Conservation (phyloP, 2,113 vertebrate species). For the Grammomys surdaster region DNA sequence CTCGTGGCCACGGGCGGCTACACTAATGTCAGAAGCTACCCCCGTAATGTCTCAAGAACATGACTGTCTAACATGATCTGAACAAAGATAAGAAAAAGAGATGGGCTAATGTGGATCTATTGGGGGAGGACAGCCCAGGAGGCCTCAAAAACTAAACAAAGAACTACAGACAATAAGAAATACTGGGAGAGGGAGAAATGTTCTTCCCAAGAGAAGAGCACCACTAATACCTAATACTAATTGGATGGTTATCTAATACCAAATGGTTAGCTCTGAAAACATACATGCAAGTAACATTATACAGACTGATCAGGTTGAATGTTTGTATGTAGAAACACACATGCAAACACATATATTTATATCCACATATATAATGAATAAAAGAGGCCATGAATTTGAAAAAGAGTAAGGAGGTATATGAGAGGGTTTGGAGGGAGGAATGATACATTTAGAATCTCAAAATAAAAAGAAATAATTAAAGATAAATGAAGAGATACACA, state of each 20-base stretch:
- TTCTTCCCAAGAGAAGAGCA: not conserved
- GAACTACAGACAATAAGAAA: not conserved
- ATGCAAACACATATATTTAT: not conserved
- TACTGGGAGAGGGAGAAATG: not conserved
- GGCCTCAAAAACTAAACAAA: not conserved
- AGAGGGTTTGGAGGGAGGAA: not conserved
- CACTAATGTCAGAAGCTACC: not conserved
- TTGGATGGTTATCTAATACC: not conserved
- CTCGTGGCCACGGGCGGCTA: too few relatives aligned
- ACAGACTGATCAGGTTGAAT: not conserved
- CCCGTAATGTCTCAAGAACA: not conserved
- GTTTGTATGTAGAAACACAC: not conserved
- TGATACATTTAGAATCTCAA: not conserved
- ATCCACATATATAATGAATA: not conserved
- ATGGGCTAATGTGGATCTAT: not conserved
- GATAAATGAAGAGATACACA: not conserved
- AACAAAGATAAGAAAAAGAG: not conserved
- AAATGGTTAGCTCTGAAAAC: not conserved
- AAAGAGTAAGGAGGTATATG: not conserved
- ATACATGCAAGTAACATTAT: not conserved
- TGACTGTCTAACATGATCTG: not conserved
- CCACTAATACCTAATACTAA: too few relatives aligned
- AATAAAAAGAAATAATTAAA: not conserved
- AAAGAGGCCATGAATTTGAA: not conserved
- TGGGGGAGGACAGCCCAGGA: not conserved